Base-by-base conservation (phyloP, 2,113 vertebrate species). In the Pelmatolapia mariae region DNA sequence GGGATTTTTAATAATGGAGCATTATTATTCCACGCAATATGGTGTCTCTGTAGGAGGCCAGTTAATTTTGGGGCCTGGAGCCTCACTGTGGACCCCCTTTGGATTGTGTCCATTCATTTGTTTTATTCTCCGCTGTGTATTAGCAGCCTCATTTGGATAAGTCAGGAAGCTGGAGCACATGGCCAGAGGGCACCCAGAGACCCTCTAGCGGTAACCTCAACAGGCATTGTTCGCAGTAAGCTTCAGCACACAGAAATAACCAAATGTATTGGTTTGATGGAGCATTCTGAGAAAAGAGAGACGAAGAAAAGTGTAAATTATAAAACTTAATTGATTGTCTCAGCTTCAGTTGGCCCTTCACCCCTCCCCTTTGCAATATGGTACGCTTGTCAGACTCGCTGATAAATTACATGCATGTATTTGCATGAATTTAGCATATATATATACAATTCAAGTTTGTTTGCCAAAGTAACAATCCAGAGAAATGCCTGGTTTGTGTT, bases 391-490 rank as follows among this genome's bases (percentile, higher is more conserved):
- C 98, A 98, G 97, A 96, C 96, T 97, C 93, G 86, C 95, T 99
- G 98, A 99, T 98, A 97, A 98, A 99, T 98, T 97, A 98, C 97
- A 92, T 97, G 96, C 96, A 97, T 98, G 94, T 95, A 98, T 99
- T 99, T 98, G 98, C 98, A 99, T 99, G 97, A 97, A 97, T 98
- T 99, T 98, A 97, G 96, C 97, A 97, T 97, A 96, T 97, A 22
- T 63, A 29, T 59, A 97, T 97, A 96, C 96, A 96, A 97, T 97
- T 97, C 96, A 96, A 97, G 96, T 97, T 97, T 97, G 97, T 98
- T 98, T 97, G 96, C 94, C 89, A 89, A 96, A 95, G 96, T 97
- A 98, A 97, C 95, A 96, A 97, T 96, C 94, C 94, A 96, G 91
- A 94, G 73, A 97, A 97, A 96, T 95, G 86, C 89, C 89, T 90